Percentiles rank a stretch among this genome's conserved stretches.
These are phyloP conservation scores for Castor canadensis DNA, from an alignment of 2,113 vertebrate species.

Conservation along the genomic window DNA sequence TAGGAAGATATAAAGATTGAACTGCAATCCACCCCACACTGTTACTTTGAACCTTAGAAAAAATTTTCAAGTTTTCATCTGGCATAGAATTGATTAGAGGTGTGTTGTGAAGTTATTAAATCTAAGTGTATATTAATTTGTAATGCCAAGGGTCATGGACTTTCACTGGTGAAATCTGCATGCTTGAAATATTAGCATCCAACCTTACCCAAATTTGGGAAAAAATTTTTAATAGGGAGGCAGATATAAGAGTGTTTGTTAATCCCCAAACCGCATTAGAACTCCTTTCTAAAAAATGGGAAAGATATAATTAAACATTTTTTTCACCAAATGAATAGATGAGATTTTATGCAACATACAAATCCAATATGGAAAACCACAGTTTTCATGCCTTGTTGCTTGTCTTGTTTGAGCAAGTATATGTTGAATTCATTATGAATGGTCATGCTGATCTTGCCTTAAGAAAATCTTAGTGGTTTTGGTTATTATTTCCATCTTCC, in stretches of 20 bases:
- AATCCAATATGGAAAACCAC: neutral
- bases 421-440: neutral
- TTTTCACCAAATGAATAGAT: neutral
- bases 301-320: neutral
- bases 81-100: neutral
- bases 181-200: neutral
- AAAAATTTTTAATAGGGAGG: neutral
- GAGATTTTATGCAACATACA: neutral
- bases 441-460: neutral
- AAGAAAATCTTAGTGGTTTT: neutral
- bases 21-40: too few relatives aligned
- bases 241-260: neutral
- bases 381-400: neutral
- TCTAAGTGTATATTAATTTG: neutral
- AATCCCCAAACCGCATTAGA: neutral
- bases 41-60: neutral
- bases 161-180: neutral
- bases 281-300: neutral
- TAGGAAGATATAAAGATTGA: neutral
- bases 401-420: neutral
- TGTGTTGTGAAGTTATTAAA: neutral
- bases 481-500: too few relatives aligned
- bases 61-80: neutral
- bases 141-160: too few relatives aligned
- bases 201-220: neutral